Evolutionary conservation across 2,888 invertebrate species (phyloP).

Genomic region (Drosophila anomelani): DNA sequence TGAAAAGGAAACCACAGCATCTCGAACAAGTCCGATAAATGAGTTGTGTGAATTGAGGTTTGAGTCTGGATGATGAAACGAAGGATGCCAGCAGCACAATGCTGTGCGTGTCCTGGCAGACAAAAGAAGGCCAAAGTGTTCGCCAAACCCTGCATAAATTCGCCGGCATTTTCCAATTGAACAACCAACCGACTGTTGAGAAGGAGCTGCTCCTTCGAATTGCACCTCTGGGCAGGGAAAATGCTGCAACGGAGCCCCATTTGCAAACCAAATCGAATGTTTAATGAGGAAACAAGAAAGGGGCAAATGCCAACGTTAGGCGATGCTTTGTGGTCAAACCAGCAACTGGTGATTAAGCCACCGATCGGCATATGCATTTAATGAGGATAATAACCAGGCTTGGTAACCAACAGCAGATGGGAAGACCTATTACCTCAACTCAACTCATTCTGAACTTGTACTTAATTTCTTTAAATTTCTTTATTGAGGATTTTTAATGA

Average conservation of each 20-base stretch:
- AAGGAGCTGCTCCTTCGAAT: not conserved
- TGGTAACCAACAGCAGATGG: not conserved
- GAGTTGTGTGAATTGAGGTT: slow-evolving; percentile 38
- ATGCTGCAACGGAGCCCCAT: slow-evolving; percentile 21
- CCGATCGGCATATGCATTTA: slow-evolving; percentile 11
- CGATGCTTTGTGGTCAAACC: slow-evolving; percentile 14
- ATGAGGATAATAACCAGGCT: slow-evolving; percentile 17
- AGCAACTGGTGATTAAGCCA: not conserved
- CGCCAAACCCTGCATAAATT: slow-evolving; percentile 61
- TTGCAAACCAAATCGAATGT: slow-evolving; percentile 46
- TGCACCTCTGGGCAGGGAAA: slow-evolving; percentile 3
- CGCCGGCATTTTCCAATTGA: slow-evolving; percentile 64
- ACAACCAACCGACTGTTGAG: slow-evolving; percentile 45
- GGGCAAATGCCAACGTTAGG: slow-evolving; percentile 13
- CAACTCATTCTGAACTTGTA: not conserved
- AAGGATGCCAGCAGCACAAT: slow-evolving; percentile 15
- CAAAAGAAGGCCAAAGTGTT: slow-evolving; percentile 51
- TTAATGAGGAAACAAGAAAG: slow-evolving; percentile 39
- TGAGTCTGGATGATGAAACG: slow-evolving; percentile 3
- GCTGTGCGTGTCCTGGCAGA: slow-evolving; percentile 2
- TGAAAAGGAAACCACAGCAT: not conserved
- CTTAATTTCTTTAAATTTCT: not conserved
- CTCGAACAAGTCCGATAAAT: slow-evolving; percentile 60
- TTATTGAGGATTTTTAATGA: not conserved
- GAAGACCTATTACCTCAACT: not conserved